phyloP scores from a whole-genome alignment of 2,888 invertebrate genomes.

The Macropis europaea region DNA sequence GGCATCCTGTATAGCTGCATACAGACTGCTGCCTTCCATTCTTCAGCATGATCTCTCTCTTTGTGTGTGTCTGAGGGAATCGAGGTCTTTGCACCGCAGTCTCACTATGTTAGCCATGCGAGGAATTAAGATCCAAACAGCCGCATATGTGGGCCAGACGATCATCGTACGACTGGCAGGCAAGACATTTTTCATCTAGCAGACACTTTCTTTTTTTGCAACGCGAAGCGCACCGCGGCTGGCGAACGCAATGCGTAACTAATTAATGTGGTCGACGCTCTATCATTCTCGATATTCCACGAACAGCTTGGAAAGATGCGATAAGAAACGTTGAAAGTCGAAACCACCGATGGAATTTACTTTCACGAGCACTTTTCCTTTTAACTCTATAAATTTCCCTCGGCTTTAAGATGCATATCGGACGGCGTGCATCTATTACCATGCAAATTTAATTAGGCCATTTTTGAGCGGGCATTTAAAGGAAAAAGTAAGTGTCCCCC shows the following conservation, averaged over 20 bases:
- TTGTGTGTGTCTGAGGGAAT: neutral
- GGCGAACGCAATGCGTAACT: neutral
- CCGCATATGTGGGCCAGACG: slow-evolving; percentile 38
- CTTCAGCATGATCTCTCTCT: slow-evolving; percentile 13
- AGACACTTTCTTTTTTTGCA: neutral
- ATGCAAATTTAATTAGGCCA: slow-evolving; percentile 51
- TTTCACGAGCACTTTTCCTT: slow-evolving; percentile 40
- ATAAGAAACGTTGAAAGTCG: slow-evolving; percentile 9
- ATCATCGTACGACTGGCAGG: slow-evolving; percentile 23
- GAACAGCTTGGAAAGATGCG: neutral
- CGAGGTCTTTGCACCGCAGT: slow-evolving; percentile 1
- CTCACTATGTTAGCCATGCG: slow-evolving; percentile 15
- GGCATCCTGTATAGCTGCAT: slow-evolving; percentile 5
- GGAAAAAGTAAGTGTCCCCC: neutral
- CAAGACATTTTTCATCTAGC: slow-evolving; percentile 7
- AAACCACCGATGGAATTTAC: slow-evolving; percentile 15
- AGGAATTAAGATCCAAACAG: slow-evolving; percentile 32
- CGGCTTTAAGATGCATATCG: neutral
- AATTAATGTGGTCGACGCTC: neutral
- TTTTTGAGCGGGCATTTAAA: slow-evolving; percentile 6
- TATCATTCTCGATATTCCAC: neutral
- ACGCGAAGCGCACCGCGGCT: neutral
- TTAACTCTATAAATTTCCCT: slow-evolving; percentile 11
- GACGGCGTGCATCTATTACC: slow-evolving; percentile 13
- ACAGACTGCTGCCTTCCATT: slow-evolving; percentile 19